Evolutionary conservation across 2,888 invertebrate genomes (phyloP).

Genomic region (Drosophila cognata): DNA sequence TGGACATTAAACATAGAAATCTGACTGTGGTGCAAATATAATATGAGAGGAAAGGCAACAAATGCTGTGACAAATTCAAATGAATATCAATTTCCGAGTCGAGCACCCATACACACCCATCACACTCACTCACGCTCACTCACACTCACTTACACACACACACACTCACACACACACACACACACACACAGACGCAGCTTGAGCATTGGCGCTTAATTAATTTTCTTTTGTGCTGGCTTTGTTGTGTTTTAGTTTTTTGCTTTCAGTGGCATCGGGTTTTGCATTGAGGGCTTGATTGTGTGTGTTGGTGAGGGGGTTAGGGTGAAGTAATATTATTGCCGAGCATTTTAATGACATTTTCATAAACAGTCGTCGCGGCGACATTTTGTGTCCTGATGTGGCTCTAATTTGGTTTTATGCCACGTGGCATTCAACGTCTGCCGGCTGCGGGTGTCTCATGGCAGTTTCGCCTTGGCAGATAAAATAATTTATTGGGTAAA

Average conservation of each 20-base stretch:
- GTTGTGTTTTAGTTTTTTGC: slow-evolving; percentile 39
- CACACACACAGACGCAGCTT: slow-evolving; percentile 12
- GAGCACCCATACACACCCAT: not conserved
- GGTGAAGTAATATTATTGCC: slow-evolving; percentile 35
- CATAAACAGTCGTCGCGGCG: slow-evolving; percentile 61
- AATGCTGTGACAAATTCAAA: slow-evolving; percentile 42
- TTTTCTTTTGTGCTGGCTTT: slow-evolving; percentile 35
- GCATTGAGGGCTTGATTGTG: slow-evolving; percentile 26
- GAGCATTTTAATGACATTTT: slow-evolving; percentile 73
- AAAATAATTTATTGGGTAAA: slow-evolving; percentile 77
- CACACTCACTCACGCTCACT: too few relatives aligned
- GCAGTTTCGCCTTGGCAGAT: slow-evolving; percentile 52
- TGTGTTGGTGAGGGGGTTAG: slow-evolving; percentile 1
- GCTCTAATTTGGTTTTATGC: slow-evolving; percentile 64
- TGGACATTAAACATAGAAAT: not conserved
- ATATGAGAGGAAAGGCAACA: slow-evolving; percentile 3
- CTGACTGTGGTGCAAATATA: not conserved
- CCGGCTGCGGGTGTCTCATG: slow-evolving; percentile 18
- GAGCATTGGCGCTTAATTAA: slow-evolving; percentile 57
- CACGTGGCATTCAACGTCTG: slow-evolving; percentile 57
- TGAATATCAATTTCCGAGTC: slow-evolving; percentile 57
- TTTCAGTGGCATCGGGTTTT: slow-evolving; percentile 20
- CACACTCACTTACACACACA: slow-evolving; percentile 9
- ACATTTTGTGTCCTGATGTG: slow-evolving; percentile 53
- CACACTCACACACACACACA: slow-evolving; percentile 1